Conservation (phyloP, 2,113 vertebrate genomes). For the Apteryx mantelli region DNA sequence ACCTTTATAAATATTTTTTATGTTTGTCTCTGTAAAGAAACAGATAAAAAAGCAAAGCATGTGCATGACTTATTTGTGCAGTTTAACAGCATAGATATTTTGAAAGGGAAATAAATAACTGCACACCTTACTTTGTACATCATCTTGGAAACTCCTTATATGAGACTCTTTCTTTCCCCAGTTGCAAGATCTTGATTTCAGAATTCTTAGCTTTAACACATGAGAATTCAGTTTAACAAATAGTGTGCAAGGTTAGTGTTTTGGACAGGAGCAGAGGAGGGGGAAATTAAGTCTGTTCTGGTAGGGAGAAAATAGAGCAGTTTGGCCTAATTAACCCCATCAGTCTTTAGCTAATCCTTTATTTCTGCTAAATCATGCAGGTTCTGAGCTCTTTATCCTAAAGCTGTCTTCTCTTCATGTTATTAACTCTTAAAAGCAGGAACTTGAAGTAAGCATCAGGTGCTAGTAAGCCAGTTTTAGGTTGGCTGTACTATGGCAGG, state of each 20-base stretch:
- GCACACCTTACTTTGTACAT: not conserved
- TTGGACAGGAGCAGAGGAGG: not conserved
- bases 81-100: not conserved
- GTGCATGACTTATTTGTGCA: not conserved
- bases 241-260: not conserved
- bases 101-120: not conserved
- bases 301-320: not conserved
- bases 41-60: not conserved
- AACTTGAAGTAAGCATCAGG: not conserved
- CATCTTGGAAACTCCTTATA: not conserved
- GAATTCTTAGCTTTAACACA: not conserved
- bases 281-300: constrained; percentile 9
- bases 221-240: not conserved
- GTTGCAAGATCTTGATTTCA: not conserved
- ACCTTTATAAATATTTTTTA: not conserved
- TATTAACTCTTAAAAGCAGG: not conserved
- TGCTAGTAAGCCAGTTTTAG: not conserved
- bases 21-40: not conserved
- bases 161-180: not conserved
- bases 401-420: not conserved
- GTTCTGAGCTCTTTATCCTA: not conserved
- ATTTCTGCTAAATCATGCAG: not conserved
- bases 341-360: constrained; percentile 7
- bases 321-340: constrained; percentile 7
- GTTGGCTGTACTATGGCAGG: not conserved